Base-by-base conservation (phyloP, 2,888 invertebrate genomes). In the Drosophila infuscata region DNA sequence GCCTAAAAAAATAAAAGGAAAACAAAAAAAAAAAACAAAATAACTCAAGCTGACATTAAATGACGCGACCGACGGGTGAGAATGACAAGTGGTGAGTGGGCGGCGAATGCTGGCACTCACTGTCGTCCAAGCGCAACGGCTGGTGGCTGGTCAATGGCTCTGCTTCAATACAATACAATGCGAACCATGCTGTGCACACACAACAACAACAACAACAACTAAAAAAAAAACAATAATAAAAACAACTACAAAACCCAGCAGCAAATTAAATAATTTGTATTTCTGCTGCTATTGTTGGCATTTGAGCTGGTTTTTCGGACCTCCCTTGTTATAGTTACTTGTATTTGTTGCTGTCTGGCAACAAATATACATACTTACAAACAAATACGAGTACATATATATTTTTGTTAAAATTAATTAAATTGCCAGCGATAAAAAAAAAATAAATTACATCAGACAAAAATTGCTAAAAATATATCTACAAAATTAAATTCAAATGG, bases 201-300 rank as follows among this genome's bases (percentile, higher is more conserved):
- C 7, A 15, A 53, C 20, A 53, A 35, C 53, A 53, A 33, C 33
- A 56, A n/a, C 7, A 54, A 38, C 36, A 20, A 48, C 48, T 4
- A 25, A 4, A 25, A 15, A 15, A 43, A 20, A 35, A 51, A 52
- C 3, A 56, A 5, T 2, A 56, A 12, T 5, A 41, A 33, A 12
- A 36, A 30, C 36, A 9, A 33, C 35, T 59, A 33, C 41, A 57
- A 68, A 77, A 41, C 48, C 62, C 53, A 41, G 49, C 38, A 49
- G 65, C 63, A 78, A 83, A 89, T 89, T 89, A 82, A 90, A 90
- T 89, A 89, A 90, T 84, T 84, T 90, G 74, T 77, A 74, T 80
- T 79, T 64, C 53, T 79, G 66, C 53, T 57, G 54, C 68, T 84
- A 74, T 88, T 86, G 83, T 81, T 74, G 59, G 65, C 58, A 63